These are phyloP conservation scores for Noturus placidus DNA, from an alignment of 2,113 vertebrate genomes.

Conservation along the genomic window DNA sequence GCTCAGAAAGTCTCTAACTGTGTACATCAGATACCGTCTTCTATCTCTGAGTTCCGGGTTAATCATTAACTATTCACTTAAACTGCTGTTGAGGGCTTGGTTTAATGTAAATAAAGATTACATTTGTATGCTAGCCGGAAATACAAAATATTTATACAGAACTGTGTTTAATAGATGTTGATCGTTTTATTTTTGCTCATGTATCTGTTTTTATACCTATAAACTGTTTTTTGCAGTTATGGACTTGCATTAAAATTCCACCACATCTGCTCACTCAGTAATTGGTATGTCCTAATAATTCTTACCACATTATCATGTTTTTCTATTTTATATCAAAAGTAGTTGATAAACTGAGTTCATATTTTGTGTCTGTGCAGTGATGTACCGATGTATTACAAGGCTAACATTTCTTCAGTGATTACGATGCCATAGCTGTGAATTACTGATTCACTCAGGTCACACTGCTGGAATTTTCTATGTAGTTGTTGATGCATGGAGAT, in stretches of 20 bases:
- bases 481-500: background rate
- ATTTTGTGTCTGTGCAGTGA: background rate
- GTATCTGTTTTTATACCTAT: slow-evolving; percentile 11
- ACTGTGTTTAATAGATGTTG: background rate
- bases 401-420: background rate
- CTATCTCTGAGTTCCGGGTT: slow-evolving; percentile 49
- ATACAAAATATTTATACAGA: background rate
- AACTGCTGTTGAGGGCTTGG: background rate
- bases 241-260: slow-evolving; percentile 64
- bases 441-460: background rate
- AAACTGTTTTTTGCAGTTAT: slow-evolving; percentile 63
- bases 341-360: background rate
- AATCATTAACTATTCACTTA: slow-evolving; percentile 47
- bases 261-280: slow-evolving; percentile 73
- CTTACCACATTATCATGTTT: slow-evolving; percentile 4
- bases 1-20: background rate
- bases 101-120: background rate
- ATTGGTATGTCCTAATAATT: slow-evolving; percentile 67
- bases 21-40: slow-evolving; percentile 3
- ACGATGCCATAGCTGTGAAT: background rate
- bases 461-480: background rate
- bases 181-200: background rate
- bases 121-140: background rate
- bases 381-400: background rate
- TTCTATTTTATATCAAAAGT: background rate